Evolutionary conservation across 2,888 invertebrate genomes (phyloP).

Genomic region (Trisateles emortualis): DNA sequence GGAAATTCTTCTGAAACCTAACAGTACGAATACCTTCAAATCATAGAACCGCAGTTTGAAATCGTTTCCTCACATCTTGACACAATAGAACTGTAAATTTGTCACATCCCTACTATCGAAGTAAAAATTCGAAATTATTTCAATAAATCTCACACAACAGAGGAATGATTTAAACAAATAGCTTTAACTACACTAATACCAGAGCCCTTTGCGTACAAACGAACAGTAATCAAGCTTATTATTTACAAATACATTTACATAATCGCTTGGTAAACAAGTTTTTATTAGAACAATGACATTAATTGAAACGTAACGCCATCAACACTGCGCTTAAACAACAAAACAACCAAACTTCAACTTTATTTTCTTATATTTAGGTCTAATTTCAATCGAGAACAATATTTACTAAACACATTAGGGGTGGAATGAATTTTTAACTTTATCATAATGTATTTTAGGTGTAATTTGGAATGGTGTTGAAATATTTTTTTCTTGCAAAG

Average conservation of each 20-base stretch:
- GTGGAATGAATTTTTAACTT: constrained; percentile 23
- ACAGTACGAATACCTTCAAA: no score
- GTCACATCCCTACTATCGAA: no score
- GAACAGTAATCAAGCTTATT: constrained; percentile 1
- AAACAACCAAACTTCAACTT: constrained; percentile 8
- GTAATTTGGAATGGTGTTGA: constrained; percentile 7
- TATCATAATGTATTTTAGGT: constrained; percentile 4
- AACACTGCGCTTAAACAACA: constrained; percentile 4
- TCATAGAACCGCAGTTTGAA: no score
- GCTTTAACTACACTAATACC: neutral
- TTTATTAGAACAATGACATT: constrained; percentile 17
- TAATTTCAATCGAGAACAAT: constrained; percentile 18
- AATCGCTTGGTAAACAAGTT: constrained; percentile 26
- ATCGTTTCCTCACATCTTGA: no score
- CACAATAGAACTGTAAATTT: no score
- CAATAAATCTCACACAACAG: no score
- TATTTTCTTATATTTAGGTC: neutral
- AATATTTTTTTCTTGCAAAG: constrained; percentile 21
- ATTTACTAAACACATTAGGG: constrained; percentile 4
- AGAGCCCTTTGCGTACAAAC: neutral
- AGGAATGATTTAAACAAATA: neutral
- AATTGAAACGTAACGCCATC: constrained; percentile 21
- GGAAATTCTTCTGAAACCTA: no score
- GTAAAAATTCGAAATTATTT: no score
- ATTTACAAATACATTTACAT: constrained; percentile 29